Evolutionary conservation across 1,140 invertebrate genomes (phyloP).

Genomic region (Aphaenogaster rudis): DNA sequence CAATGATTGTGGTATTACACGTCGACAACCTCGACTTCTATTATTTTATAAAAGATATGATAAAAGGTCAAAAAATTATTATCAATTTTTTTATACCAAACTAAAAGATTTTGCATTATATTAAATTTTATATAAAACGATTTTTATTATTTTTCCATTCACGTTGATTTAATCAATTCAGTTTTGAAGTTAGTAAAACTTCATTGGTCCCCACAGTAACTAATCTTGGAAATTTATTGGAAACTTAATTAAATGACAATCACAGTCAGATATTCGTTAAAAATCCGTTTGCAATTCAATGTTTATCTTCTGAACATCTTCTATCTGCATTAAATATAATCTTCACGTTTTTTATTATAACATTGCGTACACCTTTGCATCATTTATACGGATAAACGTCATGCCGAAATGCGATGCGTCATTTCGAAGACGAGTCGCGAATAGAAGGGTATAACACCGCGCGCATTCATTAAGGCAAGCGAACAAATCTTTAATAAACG

Average conservation of each 20-base stretch:
- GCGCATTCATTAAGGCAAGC: slow-evolving; percentile 42
- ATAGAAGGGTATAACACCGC: neutral
- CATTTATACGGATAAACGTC: slow-evolving; percentile 27
- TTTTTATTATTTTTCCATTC: neutral
- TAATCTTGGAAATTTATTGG: neutral
- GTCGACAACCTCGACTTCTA: neutral
- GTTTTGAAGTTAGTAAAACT: neutral
- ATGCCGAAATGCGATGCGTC: neutral
- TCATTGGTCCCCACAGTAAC: neutral
- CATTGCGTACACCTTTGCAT: neutral
- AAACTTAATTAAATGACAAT: neutral
- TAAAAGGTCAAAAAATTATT: neutral
- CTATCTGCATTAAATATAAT: neutral
- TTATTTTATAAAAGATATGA: slow-evolving; percentile 8
- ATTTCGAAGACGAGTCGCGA: slow-evolving; percentile 12
- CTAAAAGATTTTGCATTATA: neutral
- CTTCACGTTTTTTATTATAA: neutral
- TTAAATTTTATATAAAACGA: too few species aligned
- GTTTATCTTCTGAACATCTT: neutral
- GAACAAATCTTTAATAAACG: slow-evolving; percentile 60
- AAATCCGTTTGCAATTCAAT: neutral
- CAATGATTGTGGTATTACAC: neutral
- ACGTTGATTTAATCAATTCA: neutral
- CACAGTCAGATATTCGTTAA: too few species aligned
- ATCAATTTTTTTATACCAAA: neutral